phyloP scores from a whole-genome alignment of 2,113 vertebrate genomes.

The Neolamprologus sp. region DNA sequence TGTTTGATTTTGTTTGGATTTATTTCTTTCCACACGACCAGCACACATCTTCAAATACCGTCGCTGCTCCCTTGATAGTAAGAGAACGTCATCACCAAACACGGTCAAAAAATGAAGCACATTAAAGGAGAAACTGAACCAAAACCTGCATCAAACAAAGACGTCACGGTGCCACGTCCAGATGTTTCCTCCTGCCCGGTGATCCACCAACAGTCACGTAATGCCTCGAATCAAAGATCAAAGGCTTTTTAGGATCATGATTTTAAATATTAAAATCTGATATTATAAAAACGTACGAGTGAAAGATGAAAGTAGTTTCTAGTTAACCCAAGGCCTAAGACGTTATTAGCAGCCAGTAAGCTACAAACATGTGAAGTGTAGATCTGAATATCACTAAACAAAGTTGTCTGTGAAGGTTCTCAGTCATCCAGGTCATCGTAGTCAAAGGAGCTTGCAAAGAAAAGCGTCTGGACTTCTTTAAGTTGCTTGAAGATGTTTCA shows the following conservation, averaged over 20 bases:
- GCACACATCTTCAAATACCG: neutral
- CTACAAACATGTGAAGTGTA: neutral
- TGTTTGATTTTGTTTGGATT: slow-evolving; percentile 5
- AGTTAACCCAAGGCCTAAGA: neutral
- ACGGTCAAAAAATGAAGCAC: neutral
- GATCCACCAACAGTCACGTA: neutral
- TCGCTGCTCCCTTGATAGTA: neutral
- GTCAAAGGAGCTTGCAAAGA: accelerated
- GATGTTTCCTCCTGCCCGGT: neutral
- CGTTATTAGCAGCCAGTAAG: neutral
- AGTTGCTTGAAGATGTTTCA: accelerated
- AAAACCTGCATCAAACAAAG: neutral
- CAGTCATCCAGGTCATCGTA: neutral
- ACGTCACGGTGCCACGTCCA: neutral
- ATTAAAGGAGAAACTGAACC: neutral
- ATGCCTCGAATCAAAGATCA: neutral
- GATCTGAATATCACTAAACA: neutral
- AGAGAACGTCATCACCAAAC: neutral
- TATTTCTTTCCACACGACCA: neutral
- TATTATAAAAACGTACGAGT: neutral
- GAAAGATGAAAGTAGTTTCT: neutral
- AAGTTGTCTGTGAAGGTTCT: neutral
- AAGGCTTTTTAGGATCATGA: neutral
- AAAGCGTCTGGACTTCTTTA: neutral
- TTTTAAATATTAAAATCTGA: neutral